phyloP scores from a whole-genome alignment of 2,797 vertebrate genomes.

The Aeoliscus strigatus region DNA sequence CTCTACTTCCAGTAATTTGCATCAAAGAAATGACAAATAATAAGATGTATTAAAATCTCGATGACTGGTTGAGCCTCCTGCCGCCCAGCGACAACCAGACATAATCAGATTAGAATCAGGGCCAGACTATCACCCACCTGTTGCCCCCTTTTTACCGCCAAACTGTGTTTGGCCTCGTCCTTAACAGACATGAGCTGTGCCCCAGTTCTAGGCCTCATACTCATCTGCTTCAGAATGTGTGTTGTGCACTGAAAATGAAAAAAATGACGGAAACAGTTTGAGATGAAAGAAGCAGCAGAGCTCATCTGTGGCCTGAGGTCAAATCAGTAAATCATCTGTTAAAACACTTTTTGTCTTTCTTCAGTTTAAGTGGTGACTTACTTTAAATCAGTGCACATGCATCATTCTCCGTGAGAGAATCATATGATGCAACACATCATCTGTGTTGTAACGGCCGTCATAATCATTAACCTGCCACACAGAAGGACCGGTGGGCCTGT shows the following conservation, averaged over 20 bases:
- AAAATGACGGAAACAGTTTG: too few species aligned
- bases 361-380: background rate
- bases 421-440: background rate
- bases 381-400: background rate
- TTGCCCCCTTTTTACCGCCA: constrained; percentile 16
- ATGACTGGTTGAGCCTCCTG: constrained; percentile 3
- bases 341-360: background rate
- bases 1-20: background rate
- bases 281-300: too few species aligned
- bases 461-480: constrained; percentile 14
- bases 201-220: background rate
- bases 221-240: too few species aligned
- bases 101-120: constrained; percentile 69
- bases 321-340: too few species aligned
- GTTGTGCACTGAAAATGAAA: too few species aligned
- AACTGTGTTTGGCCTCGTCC: constrained; percentile 3
- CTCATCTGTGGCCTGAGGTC: too few species aligned
- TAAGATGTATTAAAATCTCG: background rate
- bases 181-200: background rate
- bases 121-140: constrained; percentile 35
- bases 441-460: background rate
- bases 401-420: background rate
- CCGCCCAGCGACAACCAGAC: constrained; percentile 42
- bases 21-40: background rate
- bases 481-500: constrained; percentile 32